Base-by-base conservation (phyloP, 2,113 vertebrate species). In the Zootoca vivipara region DNA sequence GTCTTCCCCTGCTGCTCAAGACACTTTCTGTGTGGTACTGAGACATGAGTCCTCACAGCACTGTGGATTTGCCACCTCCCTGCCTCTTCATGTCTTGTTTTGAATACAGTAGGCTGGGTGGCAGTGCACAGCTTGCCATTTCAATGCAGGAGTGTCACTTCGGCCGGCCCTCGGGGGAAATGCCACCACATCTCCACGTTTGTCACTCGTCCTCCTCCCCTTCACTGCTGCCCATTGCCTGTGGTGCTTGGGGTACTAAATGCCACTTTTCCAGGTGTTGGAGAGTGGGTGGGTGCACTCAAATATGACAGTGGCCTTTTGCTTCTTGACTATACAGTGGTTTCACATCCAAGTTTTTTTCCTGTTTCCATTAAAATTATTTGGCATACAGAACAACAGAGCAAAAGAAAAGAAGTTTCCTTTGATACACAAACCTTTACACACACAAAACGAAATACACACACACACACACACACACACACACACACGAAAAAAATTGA, bases 271-370 rank as follows among this genome's bases (percentile, higher is more conserved):
- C 8, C 18, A 10, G 72, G 16, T 73, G 33, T 35, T 35, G 3
- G n/a, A 6, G 33, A 6, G 1, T 33, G n/a, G 4, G 16, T 18
- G 3, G 0, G 33, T 18, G 22, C 4, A 20, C 2, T 77, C 8
- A 42, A 42, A 77, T 26, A 3, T 42, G 74, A 38, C 8, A 56
- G 7, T 26, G 26, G 77, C 46, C 46, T 5, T 20, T 1, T 58
- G 9, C 26, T 80, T 62, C 30, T 33, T 58, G 16, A 62, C 1
- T 62, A 10, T 33, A 33, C 52, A 80, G 33, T 80, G 78, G 15
- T 79, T 33, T 16, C 78, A 52, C 46, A 46, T 30, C 5, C 46
- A 15, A 13, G 15, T 30, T 2, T 58, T 7, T 1, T 2, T 33
- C 30, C 16, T 30, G 10, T 78, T 46, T 9, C 75, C 38, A 30